Percentiles rank a stretch among this genome's conserved stretches.
Evolutionary conservation across 1,140 invertebrate species (phyloP).

Genomic region (Drosophila malerkotliana): DNA sequence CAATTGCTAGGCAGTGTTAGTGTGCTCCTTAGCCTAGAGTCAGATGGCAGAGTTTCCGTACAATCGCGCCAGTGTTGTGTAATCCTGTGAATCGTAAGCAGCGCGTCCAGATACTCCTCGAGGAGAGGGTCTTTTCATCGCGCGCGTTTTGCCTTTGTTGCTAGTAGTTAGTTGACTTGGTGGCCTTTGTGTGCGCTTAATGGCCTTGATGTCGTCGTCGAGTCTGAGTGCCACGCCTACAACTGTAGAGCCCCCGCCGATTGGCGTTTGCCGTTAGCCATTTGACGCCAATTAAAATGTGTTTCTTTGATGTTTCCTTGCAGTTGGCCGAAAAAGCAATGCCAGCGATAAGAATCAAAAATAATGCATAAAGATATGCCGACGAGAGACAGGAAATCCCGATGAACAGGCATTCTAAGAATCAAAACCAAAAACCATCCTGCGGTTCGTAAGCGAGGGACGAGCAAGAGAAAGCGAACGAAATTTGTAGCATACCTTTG

Average conservation of each 20-base stretch:
- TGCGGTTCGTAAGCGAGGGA: constrained; percentile 23
- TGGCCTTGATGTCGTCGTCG: constrained; percentile 67
- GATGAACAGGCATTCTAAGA: constrained; percentile 35
- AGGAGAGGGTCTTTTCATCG: background rate
- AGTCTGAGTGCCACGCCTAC: constrained; percentile 63
- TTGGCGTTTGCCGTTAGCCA: background rate
- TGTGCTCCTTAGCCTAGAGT: constrained; percentile 35
- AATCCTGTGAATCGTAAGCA: constrained; percentile 6
- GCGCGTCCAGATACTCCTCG: constrained; percentile 2
- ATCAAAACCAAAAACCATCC: constrained; percentile 6
- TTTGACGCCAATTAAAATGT: constrained; percentile 41
- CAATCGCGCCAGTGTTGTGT: constrained; percentile 35
- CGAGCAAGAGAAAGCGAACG: constrained; percentile 31
- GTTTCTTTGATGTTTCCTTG: constrained; percentile 29
- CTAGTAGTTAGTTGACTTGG: constrained; percentile 36
- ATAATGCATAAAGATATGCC: constrained; percentile 14
- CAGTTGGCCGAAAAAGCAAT: constrained; percentile 1
- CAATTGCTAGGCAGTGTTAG: constrained; percentile 45
- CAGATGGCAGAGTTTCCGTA: background rate
- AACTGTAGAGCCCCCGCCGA: constrained; percentile 6
- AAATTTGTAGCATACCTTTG: constrained; percentile 65
- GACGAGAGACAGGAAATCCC: constrained; percentile 3
- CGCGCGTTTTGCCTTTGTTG: constrained; percentile 6
- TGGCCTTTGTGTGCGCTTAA: constrained; percentile 38
- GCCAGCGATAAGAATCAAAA: constrained; percentile 18